These are phyloP conservation scores for Trichogramma pretiosum DNA, from an alignment of 1,140 invertebrate genomes.

Conservation along the genomic window DNA sequence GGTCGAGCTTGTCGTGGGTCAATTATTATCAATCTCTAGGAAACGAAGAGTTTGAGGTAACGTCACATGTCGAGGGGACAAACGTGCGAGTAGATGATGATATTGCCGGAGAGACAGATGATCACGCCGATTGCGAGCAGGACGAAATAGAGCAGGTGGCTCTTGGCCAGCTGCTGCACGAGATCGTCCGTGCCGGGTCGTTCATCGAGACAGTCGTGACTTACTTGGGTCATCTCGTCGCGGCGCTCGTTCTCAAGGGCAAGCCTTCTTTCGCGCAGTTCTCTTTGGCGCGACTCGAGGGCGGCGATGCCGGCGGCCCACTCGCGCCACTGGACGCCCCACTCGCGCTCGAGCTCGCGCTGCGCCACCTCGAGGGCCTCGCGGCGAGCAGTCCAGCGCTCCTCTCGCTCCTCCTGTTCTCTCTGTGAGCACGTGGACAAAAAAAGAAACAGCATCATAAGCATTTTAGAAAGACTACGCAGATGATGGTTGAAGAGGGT, in stretches of 20 bases:
- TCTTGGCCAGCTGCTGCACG: slow-evolving; percentile 40
- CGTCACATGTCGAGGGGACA: slow-evolving; percentile 42
- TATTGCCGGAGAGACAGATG: slow-evolving; percentile 45
- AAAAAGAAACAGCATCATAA: not conserved
- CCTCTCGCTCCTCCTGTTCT: slow-evolving; percentile 46
- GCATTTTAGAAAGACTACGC: not conserved
- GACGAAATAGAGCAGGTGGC: slow-evolving; percentile 42
- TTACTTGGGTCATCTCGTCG: slow-evolving; percentile 48
- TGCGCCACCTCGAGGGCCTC: slow-evolving; percentile 46
- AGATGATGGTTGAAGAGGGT: not conserved
- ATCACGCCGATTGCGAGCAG: slow-evolving; percentile 42
- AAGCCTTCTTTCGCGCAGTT: slow-evolving; percentile 39
- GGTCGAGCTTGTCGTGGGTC: too few species aligned
- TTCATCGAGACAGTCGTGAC: slow-evolving; percentile 40
- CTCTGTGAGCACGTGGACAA: slow-evolving; percentile 24
- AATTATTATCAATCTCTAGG: too few species aligned
- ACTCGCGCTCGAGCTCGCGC: slow-evolving; percentile 45
- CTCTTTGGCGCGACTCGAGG: slow-evolving; percentile 41
- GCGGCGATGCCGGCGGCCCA: slow-evolving; percentile 42
- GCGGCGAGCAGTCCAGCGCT: slow-evolving; percentile 43
- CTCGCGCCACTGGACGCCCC: slow-evolving; percentile 43
- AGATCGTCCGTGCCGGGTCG: slow-evolving; percentile 32
- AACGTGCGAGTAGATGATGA: slow-evolving; percentile 45
- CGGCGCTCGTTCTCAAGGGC: slow-evolving; percentile 44
- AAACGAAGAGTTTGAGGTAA: too few species aligned